Conservation (phyloP, 2,113 vertebrate species). For the Mastomys coucha region DNA sequence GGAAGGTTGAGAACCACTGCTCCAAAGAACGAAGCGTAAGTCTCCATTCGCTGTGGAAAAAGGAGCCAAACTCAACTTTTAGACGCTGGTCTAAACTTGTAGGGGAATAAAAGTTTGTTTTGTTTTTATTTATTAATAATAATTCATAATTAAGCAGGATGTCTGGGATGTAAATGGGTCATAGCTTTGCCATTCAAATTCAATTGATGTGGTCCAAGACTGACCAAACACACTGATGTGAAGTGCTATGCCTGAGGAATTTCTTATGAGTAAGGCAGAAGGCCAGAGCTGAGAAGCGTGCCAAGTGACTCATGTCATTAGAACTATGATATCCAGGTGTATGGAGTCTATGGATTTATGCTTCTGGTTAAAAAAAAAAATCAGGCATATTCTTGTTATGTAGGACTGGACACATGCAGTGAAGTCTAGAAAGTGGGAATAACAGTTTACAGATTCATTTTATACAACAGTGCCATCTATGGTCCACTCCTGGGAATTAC, state of each 20-base stretch:
- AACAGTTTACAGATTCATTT: background rate
- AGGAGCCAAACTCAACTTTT: background rate
- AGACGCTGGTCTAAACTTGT: background rate
- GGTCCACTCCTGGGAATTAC: background rate
- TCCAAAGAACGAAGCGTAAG: background rate
- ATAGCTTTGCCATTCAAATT: background rate
- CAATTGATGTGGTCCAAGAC: background rate
- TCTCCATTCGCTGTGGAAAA: slow-evolving; percentile 27
- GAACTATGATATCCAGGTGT: background rate
- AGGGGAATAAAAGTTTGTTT: background rate
- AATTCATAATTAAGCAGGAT: background rate
- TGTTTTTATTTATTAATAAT: background rate
- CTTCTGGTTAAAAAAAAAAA: background rate
- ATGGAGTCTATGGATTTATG: background rate
- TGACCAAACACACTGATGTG: background rate
- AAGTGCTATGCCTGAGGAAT: background rate
- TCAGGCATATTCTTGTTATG: background rate
- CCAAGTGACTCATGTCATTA: background rate
- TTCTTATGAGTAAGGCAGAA: background rate
- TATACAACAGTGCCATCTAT: slow-evolving; percentile 53
- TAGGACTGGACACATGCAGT: background rate
- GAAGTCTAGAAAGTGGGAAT: accelerated
- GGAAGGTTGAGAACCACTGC: background rate
- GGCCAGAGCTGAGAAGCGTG: background rate
- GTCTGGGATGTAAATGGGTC: background rate